phyloP scores from a whole-genome alignment of 2,113 vertebrate species.

The Seriola rivoliana region DNA sequence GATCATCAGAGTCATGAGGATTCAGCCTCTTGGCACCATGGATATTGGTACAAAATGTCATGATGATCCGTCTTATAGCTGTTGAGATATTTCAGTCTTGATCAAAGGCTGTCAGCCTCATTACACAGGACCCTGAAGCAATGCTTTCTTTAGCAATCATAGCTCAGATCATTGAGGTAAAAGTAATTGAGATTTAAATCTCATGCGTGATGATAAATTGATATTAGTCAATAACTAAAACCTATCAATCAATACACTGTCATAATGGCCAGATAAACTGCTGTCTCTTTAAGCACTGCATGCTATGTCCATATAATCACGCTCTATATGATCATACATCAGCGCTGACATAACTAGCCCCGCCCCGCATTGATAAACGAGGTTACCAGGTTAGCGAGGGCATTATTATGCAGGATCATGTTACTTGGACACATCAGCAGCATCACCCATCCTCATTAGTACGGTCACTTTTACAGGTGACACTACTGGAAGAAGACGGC shows the following conservation, averaged over 20 bases:
- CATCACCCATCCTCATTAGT: conserved; percentile 58
- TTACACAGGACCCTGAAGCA: not conserved
- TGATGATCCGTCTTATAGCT: no score
- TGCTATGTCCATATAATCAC: conserved; percentile 10
- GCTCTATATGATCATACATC: conserved; percentile 24
- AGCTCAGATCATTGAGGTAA: no score
- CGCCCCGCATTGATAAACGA: conserved; percentile 28
- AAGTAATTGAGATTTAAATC: no score
- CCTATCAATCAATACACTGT: not conserved
- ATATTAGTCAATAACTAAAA: not conserved
- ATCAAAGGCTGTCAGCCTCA: no score
- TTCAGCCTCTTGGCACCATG: no score
- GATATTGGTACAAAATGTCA: no score
- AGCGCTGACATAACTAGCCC: conserved; percentile 9
- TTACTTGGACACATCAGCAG: conserved; percentile 53
- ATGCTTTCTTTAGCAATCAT: no score
- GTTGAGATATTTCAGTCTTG: not conserved
- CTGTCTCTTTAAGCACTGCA: conserved; percentile 2
- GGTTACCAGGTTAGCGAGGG: conserved; percentile 66
- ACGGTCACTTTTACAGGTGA: conserved; percentile 68
- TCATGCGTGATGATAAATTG: not conserved
- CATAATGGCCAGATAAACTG: not conserved
- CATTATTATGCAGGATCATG: conserved; percentile 35
- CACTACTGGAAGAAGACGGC: conserved; percentile 36
- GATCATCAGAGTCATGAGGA: no score